Conservation (phyloP, 30 jellyfish, hydroid and myxozoan genomes). For the Cassiopea andromeda region DNA sequence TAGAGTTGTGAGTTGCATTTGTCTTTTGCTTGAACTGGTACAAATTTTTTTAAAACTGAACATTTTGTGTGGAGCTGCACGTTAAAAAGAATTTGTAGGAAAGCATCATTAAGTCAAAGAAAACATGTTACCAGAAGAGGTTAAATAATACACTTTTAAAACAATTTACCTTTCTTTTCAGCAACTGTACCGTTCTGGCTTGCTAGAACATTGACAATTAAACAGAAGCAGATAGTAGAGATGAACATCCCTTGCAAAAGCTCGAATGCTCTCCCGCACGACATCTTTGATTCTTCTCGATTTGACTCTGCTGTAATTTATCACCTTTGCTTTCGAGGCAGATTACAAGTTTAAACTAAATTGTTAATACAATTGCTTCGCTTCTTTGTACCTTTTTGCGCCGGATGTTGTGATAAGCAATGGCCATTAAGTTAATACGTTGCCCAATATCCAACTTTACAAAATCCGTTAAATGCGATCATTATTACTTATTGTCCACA, state of each 20-base stretch:
- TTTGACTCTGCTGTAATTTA: neutral
- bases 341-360: neutral
- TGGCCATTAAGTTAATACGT: neutral
- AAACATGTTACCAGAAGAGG: too few species aligned
- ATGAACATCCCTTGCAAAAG: neutral
- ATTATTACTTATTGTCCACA: neutral
- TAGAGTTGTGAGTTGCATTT: too few species aligned
- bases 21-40: too few species aligned
- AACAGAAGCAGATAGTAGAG: neutral
- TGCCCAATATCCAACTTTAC: neutral
- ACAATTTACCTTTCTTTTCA: conserved; percentile 1
- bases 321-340: neutral
- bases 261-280: neutral
- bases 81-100: neutral
- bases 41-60: too few species aligned
- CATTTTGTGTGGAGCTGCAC: too few species aligned
- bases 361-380: neutral
- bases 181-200: neutral
- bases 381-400: neutral
- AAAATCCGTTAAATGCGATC: neutral
- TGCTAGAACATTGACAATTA: neutral
- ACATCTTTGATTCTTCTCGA: neutral
- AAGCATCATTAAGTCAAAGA: neutral
- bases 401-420: neutral
- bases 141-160: too few species aligned